phyloP scores from a whole-genome alignment of 1,140 invertebrate species.

The Scaptomyza pallida region DNA sequence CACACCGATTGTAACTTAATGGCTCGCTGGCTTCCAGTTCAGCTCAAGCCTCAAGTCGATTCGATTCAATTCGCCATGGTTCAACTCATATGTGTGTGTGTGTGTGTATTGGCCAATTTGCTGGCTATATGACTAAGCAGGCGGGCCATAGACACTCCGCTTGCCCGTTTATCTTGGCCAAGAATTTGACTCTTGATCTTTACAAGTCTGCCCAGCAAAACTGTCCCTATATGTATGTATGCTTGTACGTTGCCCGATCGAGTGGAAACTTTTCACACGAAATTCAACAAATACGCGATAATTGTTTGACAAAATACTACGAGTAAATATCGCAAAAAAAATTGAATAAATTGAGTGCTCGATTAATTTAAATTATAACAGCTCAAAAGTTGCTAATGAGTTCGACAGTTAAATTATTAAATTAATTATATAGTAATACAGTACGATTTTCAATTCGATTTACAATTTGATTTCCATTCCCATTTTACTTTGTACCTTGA shows the following conservation, averaged over 20 bases:
- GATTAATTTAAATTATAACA: slow-evolving; percentile 32
- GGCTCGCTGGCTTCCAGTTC: slow-evolving; percentile 54
- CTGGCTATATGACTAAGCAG: slow-evolving; percentile 60
- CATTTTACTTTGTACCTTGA: too few species aligned
- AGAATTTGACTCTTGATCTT: slow-evolving; percentile 78
- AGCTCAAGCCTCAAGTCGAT: not conserved
- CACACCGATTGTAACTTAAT: slow-evolving; percentile 52
- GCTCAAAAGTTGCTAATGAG: not conserved
- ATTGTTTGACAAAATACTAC: slow-evolving; percentile 69
- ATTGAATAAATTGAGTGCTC: not conserved
- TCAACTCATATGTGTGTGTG: slow-evolving; percentile 8
- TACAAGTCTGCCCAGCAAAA: slow-evolving; percentile 24
- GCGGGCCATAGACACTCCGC: slow-evolving; percentile 4
- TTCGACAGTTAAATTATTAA: too few species aligned
- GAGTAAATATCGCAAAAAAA: slow-evolving; percentile 28
- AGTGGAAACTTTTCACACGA: slow-evolving; percentile 78
- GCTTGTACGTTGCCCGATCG: not conserved
- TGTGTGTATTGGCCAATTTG: slow-evolving; percentile 55
- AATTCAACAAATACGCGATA: slow-evolving; percentile 69
- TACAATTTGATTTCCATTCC: too few species aligned
- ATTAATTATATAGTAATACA: not conserved
- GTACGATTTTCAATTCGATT: too few species aligned
- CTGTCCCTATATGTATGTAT: slow-evolving; percentile 13
- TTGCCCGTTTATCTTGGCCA: slow-evolving; percentile 63
- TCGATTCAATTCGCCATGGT: slow-evolving; percentile 23